Conservation (phyloP, 2,888 invertebrate genomes). For the Harmothoe impar region DNA sequence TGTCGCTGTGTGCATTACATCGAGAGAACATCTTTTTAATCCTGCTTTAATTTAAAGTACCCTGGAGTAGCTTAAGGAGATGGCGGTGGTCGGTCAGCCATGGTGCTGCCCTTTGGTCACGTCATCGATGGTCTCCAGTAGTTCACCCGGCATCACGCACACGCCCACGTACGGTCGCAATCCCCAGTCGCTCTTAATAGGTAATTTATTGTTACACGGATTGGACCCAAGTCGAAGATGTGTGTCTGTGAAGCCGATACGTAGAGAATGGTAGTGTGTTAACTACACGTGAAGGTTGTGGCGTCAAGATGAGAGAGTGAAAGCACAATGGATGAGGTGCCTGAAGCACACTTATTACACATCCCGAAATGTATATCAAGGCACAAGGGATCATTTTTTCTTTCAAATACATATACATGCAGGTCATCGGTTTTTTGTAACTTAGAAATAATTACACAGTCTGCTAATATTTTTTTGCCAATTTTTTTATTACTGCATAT, state of each 20-base stretch:
- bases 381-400: constrained; percentile 13
- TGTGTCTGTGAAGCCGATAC: not conserved
- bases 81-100: not conserved
- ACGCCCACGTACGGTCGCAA: not conserved
- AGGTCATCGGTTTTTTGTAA: constrained; percentile 2
- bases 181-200: constrained; percentile 10
- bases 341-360: not conserved
- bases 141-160: not conserved
- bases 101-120: too few species aligned
- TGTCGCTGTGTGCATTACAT: not conserved
- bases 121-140: not conserved
- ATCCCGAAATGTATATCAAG: not conserved
- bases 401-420: not conserved
- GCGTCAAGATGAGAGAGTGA: not conserved
- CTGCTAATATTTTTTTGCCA: not conserved
- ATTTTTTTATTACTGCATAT: not conserved
- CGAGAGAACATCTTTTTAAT: not conserved
- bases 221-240: not conserved
- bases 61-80: not conserved
- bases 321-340: not conserved
- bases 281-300: not conserved
- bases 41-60: not conserved
- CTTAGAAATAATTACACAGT: not conserved
- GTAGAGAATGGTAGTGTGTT: not conserved
- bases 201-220: constrained; percentile 46